Conservation (phyloP, 2,797 vertebrate genomes). For the Siniperca undulata region DNA sequence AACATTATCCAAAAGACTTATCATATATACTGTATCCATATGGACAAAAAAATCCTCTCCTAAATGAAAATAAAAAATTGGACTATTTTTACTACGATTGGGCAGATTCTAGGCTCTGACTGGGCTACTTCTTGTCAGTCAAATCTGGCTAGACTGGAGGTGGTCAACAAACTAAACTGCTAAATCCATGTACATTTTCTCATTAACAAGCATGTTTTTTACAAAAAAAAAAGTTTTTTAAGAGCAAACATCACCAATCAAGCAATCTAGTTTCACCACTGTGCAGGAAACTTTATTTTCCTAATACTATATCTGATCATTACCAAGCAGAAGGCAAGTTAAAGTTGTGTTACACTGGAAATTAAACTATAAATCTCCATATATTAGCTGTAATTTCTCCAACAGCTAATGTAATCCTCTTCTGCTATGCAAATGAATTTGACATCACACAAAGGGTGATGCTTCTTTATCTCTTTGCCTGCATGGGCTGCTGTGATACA, state of each 20-base stretch:
- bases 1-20: too few species aligned
- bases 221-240: background rate
- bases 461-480: slow-evolving; percentile 26
- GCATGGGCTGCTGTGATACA: slow-evolving; percentile 14
- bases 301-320: background rate
- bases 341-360: slow-evolving; percentile 12
- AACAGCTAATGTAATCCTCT: slow-evolving; percentile 31
- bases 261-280: background rate
- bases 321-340: background rate
- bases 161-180: too few species aligned
- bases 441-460: slow-evolving; percentile 25
- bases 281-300: background rate
- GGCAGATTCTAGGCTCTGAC: too few species aligned
- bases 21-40: too few species aligned
- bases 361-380: slow-evolving; percentile 25
- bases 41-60: too few species aligned
- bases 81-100: too few species aligned
- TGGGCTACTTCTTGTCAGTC: too few species aligned
- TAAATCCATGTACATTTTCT: too few species aligned
- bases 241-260: background rate
- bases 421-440: slow-evolving; percentile 24
- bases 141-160: too few species aligned
- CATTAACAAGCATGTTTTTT: background rate
- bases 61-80: too few species aligned
- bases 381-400: slow-evolving; percentile 28